Base-by-base conservation (phyloP, 2,888 invertebrate genomes). In the Crioceris asparagi region DNA sequence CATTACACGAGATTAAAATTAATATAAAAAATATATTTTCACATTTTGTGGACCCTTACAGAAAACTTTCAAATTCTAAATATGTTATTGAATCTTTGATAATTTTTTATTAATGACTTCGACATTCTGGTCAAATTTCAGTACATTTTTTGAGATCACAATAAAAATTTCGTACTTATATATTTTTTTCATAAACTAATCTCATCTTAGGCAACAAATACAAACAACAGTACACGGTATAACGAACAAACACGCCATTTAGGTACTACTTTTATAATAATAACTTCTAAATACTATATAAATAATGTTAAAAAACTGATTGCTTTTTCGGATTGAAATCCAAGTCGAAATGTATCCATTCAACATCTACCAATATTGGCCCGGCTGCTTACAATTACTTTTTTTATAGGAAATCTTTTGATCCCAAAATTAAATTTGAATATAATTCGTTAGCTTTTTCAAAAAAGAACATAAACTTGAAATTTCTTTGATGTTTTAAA, bases 211-310 rank as follows among this genome's bases (percentile, higher is more conserved):
- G 47, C 49, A 52, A 52, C 49, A 47, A 46, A 49, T 45, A 50
- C 47, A 46, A 46, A 23, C 44, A 44, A 50, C 47, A 43, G 40
- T 42, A 44, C 45, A n/a, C n/a, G n/a, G 12, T 6, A 43, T 46
- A 52, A 55, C 48, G 49, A 52, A 49, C 50, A 49, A 52, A 53
- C 51, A 51, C 49, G 46, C 47, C 49, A 46, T 47, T 39, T 46
- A 46, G 40, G 19, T 31, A 29, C 40, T 19, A 34, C 35, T 25
- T 35, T 33, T 29, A 35, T 38, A 35, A 38, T 32, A 36, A 35
- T 35, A 37, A 32, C 30, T 21, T 21, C 39, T 36, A 34, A 40
- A 36, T 29, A 35, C 35, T 34, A 32, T 42, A 40, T 41, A 37
- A 31, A 37, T 40, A 41, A 43, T 36, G 41, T 39, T 38, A 39